Evolutionary conservation across 2,888 invertebrate species (phyloP).

Genomic region (Strigamia crassipes): DNA sequence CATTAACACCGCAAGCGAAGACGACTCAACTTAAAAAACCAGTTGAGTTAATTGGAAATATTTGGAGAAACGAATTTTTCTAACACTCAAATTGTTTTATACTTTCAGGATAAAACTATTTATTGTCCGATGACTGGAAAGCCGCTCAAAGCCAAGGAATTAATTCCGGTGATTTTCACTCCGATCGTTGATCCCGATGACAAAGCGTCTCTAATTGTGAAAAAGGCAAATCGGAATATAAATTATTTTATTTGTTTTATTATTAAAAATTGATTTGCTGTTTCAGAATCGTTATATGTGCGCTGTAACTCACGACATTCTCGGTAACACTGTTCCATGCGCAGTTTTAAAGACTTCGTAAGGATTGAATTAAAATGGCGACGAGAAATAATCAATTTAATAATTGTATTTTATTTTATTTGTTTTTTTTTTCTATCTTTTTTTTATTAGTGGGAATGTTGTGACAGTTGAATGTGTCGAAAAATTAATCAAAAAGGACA

Average conservation of each 20-base stretch:
- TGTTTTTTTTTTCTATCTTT: slow-evolving; percentile 56
- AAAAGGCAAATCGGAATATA: slow-evolving; percentile 65
- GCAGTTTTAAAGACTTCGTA: slow-evolving; percentile 88
- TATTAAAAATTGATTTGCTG: neutral
- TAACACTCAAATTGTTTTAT: no score
- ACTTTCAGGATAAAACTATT: slow-evolving; percentile 66
- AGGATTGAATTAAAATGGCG: slow-evolving; percentile 56
- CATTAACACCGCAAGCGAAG: slow-evolving; percentile 24
- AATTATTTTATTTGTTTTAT: no score
- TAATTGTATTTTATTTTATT: neutral
- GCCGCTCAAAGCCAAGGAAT: slow-evolving; percentile 85
- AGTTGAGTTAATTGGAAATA: no score
- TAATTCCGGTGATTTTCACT: slow-evolving; percentile 92
- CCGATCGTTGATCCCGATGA: slow-evolving; percentile 84
- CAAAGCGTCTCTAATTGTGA: slow-evolving; percentile 82
- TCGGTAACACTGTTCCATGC: slow-evolving; percentile 92
- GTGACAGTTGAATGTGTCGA: slow-evolving; percentile 96
- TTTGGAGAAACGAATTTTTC: no score
- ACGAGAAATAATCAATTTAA: no score
- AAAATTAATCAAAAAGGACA: slow-evolving; percentile 93
- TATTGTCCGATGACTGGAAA: slow-evolving; percentile 83
- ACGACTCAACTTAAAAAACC: slow-evolving; percentile 39
- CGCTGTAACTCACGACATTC: slow-evolving; percentile 92
- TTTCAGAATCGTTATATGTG: slow-evolving; percentile 85
- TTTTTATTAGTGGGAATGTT: slow-evolving; percentile 78